phyloP scores from a whole-genome alignment of 2,113 vertebrate species.

The Scopus umbretta region DNA sequence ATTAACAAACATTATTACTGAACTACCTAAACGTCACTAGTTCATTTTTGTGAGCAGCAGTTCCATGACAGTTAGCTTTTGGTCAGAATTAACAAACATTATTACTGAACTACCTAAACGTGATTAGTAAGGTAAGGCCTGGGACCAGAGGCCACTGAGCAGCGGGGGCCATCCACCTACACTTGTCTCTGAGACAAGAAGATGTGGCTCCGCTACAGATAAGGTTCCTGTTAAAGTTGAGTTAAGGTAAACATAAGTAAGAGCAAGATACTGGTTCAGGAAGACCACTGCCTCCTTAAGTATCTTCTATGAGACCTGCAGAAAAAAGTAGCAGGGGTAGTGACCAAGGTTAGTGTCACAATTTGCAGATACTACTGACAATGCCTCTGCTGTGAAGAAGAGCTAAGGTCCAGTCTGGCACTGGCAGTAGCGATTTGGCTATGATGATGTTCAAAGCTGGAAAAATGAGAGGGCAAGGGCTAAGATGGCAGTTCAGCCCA shows the following conservation, averaged over 20 bases:
- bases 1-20: not conserved
- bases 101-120: not conserved
- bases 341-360: not conserved
- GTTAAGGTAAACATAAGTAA: not conserved
- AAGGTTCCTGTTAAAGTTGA: not conserved
- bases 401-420: not conserved
- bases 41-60: not conserved
- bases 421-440: not conserved
- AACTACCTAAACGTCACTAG: not conserved
- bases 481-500: not conserved
- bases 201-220: not conserved
- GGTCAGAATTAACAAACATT: not conserved
- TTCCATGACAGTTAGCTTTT: not conserved
- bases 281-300: not conserved
- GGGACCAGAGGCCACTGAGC: not conserved
- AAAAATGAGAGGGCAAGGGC: not conserved
- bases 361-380: not conserved
- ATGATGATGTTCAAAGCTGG: fast-evolving
- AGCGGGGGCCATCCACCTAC: not conserved
- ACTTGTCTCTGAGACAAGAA: not conserved
- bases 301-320: not conserved
- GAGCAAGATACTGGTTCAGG: not conserved
- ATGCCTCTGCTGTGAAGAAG: not conserved
- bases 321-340: not conserved
- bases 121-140: not conserved